Base-by-base conservation (phyloP, 2,113 vertebrate genomes). In the Solea senegalensis region DNA sequence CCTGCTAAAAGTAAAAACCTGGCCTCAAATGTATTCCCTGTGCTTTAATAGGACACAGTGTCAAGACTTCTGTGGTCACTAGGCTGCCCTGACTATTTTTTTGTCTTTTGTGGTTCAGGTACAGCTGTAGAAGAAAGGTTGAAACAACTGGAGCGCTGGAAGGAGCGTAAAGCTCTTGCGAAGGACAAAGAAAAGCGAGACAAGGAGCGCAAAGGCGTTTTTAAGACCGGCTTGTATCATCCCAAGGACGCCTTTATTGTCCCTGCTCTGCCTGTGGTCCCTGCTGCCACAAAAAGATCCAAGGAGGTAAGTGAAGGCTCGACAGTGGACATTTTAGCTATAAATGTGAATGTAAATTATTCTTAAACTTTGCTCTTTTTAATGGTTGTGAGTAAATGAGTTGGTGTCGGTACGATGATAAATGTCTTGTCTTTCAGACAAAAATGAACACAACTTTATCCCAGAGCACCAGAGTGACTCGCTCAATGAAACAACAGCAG, bases 91-190 rank as follows among this genome's bases (percentile, higher is more conserved):
- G 7, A 43, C 40, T 15, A 2, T 52, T 26, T 26, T 26, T 8
- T 9, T 14, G 2, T 60, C 45, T 66, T 34, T 10, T 40, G n/a
- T 50, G n/a, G 3, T n/a, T 21, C 21, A 86, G 85, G 13, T 2
- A 5, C 3, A 7, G 92, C 82, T 27, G 27, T 54, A 9, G 91
- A 95, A 11, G 94, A 96, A 27, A 92, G 96, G 66, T 55, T 84
- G 67, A 94, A 94, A 63, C 94, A 96, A 93, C 95, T 99, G 0
- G 92, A 93, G 65, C 95, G 96, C 46, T 99, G 95, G 88, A 97
- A 96, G 74, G 96, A 96, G 10, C 94, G 95, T 0, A 98, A 97
- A 63, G 90, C 94, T 5, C 93, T 98, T 5, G 82, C 95, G 41
- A 98, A 95, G 13, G 87, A 96, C 74, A 97, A 93, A 63, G 94